Evolutionary conservation across 2,113 vertebrate species (phyloP), one percentile per base, ranked within the genome.

Genomic region (Hippocampus comes): DNA sequence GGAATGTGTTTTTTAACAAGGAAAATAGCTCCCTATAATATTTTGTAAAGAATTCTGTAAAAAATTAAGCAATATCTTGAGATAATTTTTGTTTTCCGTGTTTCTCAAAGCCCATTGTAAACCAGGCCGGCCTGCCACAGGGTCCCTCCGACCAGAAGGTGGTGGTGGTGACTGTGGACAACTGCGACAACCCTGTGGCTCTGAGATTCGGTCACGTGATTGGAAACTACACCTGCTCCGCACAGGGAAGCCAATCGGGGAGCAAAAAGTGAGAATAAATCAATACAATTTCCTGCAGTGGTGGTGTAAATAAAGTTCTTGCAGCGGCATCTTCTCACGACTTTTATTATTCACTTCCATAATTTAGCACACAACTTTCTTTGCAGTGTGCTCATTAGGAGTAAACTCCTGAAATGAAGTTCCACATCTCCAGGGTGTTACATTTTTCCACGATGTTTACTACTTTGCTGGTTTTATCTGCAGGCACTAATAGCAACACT

Each of bases 91-190:
- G 5, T 57, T 75, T 65, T 70, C 30, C 71, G 71, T 86, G 10
- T 74, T n/a, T 42, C 34, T 75, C 56, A 25, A 89, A 98, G 96
- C 95, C 96, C 0, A 74, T 95, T 77, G 20, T 98, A 63, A 96
- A 94, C 67, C 93, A 91, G 74, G 94, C 91, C 0, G 96, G 96
- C 63, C 88, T 96, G 56, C 94, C 95, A 0, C 96, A 96, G 87
- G 96, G 96, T 38, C 96, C 96, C 2, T 98, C 96, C 0, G 96
- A 97, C 79, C 94, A 97, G 88, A 98, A 98, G 90, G 92, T 97
- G 2, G 95, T 95, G 0, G 91, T 96, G 59, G 94, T 98, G 88
- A 94, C 93, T 0, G 93, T 98, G 86, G 96, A 98, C 21, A 91
- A 95, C 90, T 98, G 96, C 30, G 96, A 98, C 84, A 88, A 92